These are phyloP conservation scores for Stenotaenia linearis DNA, from an alignment of 2,888 invertebrate genomes.

Conservation along the genomic window DNA sequence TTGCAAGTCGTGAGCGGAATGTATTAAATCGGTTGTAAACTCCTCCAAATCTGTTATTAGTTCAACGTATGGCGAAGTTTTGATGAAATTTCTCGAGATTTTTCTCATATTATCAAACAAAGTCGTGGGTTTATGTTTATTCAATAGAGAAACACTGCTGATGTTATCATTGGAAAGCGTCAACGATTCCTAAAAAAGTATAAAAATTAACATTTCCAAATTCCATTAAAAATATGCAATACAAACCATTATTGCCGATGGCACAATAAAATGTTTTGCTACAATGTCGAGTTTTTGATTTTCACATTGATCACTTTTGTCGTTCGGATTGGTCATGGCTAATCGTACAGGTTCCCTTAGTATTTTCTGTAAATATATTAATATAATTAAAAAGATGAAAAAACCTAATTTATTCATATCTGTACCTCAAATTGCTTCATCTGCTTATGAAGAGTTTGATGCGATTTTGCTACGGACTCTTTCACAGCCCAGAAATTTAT, in stretches of 20 bases:
- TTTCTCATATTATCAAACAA: conserved; percentile 39
- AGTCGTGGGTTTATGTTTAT: background rate
- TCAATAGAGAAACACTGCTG: background rate
- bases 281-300: background rate
- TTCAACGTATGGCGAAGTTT: conserved; percentile 47
- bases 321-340: background rate
- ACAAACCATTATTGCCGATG: background rate
- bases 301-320: background rate
- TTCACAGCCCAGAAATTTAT: conserved; percentile 90
- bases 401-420: background rate
- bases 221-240: background rate
- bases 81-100: conserved; percentile 40
- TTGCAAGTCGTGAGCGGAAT: conserved; percentile 57
- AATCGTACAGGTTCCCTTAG: background rate
- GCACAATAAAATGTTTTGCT: background rate
- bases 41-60: conserved; percentile 59
- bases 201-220: background rate
- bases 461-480: conserved; percentile 79
- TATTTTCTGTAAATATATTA: background rate
- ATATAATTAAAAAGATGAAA: background rate
- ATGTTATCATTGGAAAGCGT: background rate
- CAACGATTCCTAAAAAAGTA: background rate
- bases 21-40: conserved; percentile 44
- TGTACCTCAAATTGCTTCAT: conserved; percentile 61
- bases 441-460: conserved; percentile 77